Conservation (phyloP, 2,113 vertebrate genomes). For the Rostratula benghalensis region DNA sequence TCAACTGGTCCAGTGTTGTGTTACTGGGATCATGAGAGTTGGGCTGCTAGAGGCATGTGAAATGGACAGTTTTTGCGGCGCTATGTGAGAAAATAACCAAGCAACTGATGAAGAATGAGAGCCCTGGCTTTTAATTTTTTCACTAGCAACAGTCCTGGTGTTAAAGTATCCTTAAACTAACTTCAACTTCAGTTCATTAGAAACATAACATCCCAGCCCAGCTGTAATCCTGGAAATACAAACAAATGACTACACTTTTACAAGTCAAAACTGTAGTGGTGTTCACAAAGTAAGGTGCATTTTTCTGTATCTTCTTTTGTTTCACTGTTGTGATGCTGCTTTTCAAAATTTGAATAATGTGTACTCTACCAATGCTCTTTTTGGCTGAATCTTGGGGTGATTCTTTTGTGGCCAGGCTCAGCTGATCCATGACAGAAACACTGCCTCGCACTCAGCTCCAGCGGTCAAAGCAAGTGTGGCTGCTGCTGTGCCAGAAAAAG, state of each 20-base stretch:
- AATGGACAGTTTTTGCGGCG: background rate
- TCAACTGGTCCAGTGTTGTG: background rate
- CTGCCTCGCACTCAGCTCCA: conserved; percentile 77
- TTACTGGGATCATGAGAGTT: background rate
- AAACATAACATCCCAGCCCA: background rate
- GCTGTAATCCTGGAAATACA: background rate
- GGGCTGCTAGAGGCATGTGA: background rate
- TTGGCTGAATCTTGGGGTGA: background rate
- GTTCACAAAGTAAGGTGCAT: background rate
- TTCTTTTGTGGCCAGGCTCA: conserved; percentile 82
- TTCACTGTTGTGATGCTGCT: background rate
- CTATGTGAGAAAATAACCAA: background rate
- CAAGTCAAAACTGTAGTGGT: background rate
- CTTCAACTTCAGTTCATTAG: background rate
- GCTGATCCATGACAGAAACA: conserved; percentile 94
- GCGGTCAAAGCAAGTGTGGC: conserved; percentile 44
- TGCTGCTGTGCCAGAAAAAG: conserved; percentile 75
- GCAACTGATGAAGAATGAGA: background rate
- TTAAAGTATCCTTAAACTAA: background rate
- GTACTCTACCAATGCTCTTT: background rate
- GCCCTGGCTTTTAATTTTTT: background rate
- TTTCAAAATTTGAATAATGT: background rate
- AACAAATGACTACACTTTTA: background rate
- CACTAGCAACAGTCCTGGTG: background rate
- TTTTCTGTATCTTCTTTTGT: background rate